These are phyloP conservation scores for Tinea trinotella DNA, from an alignment of 2,888 invertebrate genomes.

Conservation along the genomic window DNA sequence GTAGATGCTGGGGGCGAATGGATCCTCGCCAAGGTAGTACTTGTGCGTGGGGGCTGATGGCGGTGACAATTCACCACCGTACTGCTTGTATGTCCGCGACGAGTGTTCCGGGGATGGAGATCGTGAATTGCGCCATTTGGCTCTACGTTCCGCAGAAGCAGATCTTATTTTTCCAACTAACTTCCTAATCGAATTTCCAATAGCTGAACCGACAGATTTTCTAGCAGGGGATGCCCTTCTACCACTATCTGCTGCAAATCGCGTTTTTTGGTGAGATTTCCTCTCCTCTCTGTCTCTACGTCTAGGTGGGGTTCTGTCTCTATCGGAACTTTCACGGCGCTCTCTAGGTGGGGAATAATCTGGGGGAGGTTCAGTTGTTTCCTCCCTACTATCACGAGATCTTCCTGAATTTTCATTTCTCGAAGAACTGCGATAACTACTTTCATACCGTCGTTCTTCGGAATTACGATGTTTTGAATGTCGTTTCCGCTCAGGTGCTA, in stretches of 20 bases:
- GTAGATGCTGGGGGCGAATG: slow-evolving; percentile 86
- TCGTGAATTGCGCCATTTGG: slow-evolving; percentile 73
- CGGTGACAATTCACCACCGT: slow-evolving; percentile 53
- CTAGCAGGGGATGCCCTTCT: slow-evolving; percentile 55
- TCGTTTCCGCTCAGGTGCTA: slow-evolving; percentile 78
- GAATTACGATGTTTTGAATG: slow-evolving; percentile 68
- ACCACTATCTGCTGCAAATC: slow-evolving; percentile 70
- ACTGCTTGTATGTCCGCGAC: slow-evolving; percentile 64
- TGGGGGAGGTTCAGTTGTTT: slow-evolving; percentile 77
- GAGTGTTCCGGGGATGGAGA: slow-evolving; percentile 74
- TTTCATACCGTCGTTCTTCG: slow-evolving; percentile 68
- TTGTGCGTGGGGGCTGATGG: slow-evolving; percentile 75
- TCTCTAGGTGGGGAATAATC: slow-evolving; percentile 79
- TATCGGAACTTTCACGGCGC: slow-evolving; percentile 53
- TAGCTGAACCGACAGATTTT: slow-evolving; percentile 73
- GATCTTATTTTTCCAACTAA: slow-evolving; percentile 87
- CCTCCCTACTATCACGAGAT: slow-evolving; percentile 59
- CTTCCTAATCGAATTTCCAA: slow-evolving; percentile 86
- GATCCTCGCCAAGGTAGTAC: slow-evolving; percentile 90
- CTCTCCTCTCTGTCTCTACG: slow-evolving; percentile 65
- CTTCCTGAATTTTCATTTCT: slow-evolving; percentile 67
- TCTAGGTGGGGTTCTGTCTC: slow-evolving; percentile 56
- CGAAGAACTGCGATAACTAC: slow-evolving; percentile 71
- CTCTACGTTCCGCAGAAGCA: slow-evolving; percentile 77
- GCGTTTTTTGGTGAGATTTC: slow-evolving; percentile 79